Evolutionary conservation across 2,797 vertebrate genomes (phyloP), one percentile per base, ranked within the genome.

Genomic region (Rhinoraja longicauda): DNA sequence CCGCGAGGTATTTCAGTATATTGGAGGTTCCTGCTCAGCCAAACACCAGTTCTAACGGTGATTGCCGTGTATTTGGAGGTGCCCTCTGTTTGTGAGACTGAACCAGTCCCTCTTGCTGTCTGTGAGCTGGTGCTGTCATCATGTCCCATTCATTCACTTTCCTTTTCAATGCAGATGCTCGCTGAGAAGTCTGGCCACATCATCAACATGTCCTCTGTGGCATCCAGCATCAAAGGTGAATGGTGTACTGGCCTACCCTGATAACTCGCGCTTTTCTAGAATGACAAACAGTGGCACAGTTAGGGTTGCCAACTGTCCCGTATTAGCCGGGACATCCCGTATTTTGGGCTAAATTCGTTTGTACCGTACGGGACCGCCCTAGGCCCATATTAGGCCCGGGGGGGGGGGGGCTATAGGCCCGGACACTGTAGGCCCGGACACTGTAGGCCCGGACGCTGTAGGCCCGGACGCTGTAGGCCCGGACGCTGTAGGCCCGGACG

Each of bases 141-240:
- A 78, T 78, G 3, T 78, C 88, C 62, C n/a, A 64, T 64, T 88
- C 29, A 88, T 88, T 36, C 59, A 7, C 4, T 93, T 62, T 93
- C 95, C 70, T 95, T 95, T 95, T 95, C 93, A 94, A 90, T 93
- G 21, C 95, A 99, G 98, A 99, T 99, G 99, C 96, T 99, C 95
- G 96, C 96, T 94, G 97, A 96, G 94, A 98, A 98, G 94, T 98
- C 97, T 62, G 98, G 98, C 94, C 98, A 98, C 94, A 99, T 98
- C 93, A 99, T 99, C 94, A 99, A 99, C 95, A 99, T 99, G 98
- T 96, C 98, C 82, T 99, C 98, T 79, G 98, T 99, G 94, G 98
- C 97, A 93, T 99, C 98, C 78, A 98, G 97, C 95, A 97, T 99
- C 94, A 99, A 99, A 98, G 98, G 98, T 99, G 94, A 94, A 2